A percentile compares a stretch with the other conserved stretches of the same genome.
Evolutionary conservation across 2,888 invertebrate genomes (phyloP).

Genomic region (Ischnus inquisitorius): DNA sequence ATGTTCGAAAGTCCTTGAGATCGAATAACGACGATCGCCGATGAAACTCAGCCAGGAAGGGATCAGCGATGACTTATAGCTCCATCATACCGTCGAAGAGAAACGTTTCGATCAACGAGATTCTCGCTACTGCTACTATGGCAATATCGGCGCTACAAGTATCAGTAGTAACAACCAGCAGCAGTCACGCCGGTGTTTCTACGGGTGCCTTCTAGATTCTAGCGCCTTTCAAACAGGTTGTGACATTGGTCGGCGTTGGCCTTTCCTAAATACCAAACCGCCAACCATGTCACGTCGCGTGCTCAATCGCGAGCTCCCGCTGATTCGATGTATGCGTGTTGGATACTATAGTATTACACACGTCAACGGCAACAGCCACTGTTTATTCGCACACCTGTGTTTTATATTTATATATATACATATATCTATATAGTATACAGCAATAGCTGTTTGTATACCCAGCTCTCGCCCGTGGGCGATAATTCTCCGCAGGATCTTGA

Average conservation of each 20-base stretch:
- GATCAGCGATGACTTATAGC: conserved; percentile 23
- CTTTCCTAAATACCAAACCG: conserved; percentile 85
- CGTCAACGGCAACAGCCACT: conserved; percentile 57
- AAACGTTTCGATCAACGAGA: conserved; percentile 68
- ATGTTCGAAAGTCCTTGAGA: not conserved
- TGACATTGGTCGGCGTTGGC: conserved; percentile 84
- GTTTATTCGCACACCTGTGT: conserved; percentile 69
- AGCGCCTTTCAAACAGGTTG: conserved; percentile 84
- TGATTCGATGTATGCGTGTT: conserved; percentile 38
- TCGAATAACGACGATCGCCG: not conserved
- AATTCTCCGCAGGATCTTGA: conserved; percentile 73
- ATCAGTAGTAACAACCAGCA: conserved; percentile 33
- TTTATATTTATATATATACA: conserved; percentile 40
- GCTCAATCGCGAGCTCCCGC: conserved; percentile 71
- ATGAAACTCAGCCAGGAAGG: conserved; percentile 21
- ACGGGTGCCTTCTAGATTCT: conserved; percentile 77
- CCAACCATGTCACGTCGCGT: conserved; percentile 83
- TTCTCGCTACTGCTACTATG: conserved; percentile 17
- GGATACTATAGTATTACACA: conserved; percentile 13
- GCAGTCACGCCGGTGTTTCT: conserved; percentile 62
- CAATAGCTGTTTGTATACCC: conserved; percentile 8
- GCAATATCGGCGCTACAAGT: conserved; percentile 24
- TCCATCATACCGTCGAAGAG: conserved; percentile 20
- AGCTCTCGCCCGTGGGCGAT: conserved; percentile 73
- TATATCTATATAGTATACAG: conserved; percentile 10